These are phyloP conservation scores for Gasterosteus aculeatus DNA, from an alignment of 2,113 vertebrate genomes.

Conservation along the genomic window DNA sequence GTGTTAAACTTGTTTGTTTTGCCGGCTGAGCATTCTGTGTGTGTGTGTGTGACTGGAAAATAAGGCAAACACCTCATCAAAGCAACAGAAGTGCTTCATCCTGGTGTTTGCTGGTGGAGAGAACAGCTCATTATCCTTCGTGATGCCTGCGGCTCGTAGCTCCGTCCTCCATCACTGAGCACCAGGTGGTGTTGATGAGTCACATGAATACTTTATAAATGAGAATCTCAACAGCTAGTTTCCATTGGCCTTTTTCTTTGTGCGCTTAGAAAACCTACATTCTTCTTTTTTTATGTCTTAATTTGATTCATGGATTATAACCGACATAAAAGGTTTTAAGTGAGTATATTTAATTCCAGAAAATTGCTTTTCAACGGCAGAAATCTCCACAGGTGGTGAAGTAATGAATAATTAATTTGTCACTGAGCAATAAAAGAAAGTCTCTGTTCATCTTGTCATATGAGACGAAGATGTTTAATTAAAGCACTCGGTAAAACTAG, in stretches of 20 bases:
- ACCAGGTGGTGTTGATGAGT: slow-evolving; percentile 40
- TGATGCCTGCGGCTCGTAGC: slow-evolving; percentile 1
- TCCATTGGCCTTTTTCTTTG: not conserved
- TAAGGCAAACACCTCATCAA: slow-evolving; percentile 15
- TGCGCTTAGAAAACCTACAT: not conserved
- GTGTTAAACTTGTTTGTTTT: slow-evolving; percentile 2
- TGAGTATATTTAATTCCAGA: not conserved
- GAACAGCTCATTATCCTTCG: slow-evolving; percentile 7
- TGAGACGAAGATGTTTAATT: not conserved
- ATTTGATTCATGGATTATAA: not conserved
- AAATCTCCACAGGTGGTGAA: not conserved
- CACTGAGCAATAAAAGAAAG: not conserved
- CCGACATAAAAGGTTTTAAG: not conserved
- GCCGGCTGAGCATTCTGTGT: not conserved
- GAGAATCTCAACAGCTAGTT: not conserved
- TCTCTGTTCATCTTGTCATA: slow-evolving; percentile 1
- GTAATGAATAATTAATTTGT: not conserved
- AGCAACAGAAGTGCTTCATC: slow-evolving; percentile 27
- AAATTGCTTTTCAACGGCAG: not conserved
- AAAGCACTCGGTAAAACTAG: not conserved
- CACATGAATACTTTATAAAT: slow-evolving; percentile 14
- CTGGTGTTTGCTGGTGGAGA: not conserved
- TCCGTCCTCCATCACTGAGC: slow-evolving; percentile 3
- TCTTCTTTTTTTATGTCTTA: not conserved
- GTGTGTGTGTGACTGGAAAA: not conserved